phyloP scores from a whole-genome alignment of 2,888 invertebrate species.

The Acrobasis suavella region DNA sequence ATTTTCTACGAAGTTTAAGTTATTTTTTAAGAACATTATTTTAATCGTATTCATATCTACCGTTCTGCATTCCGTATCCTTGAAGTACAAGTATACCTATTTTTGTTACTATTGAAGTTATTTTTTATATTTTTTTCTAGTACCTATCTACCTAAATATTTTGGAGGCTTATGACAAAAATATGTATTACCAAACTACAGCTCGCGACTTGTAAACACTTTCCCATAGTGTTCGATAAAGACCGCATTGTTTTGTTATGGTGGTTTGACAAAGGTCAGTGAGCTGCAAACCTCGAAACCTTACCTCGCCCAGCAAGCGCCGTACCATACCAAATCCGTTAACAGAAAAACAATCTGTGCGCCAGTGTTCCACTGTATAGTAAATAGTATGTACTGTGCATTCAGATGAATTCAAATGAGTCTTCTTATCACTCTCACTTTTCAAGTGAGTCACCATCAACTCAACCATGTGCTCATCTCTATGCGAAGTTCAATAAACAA shows the following conservation, averaged over 20 bases:
- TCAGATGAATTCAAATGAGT: slow-evolving; percentile 10
- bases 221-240: slow-evolving; percentile 12
- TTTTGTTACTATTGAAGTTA: neutral
- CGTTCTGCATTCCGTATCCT: neutral
- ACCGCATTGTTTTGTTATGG: neutral
- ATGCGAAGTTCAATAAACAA: slow-evolving; percentile 21
- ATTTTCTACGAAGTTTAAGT: neutral
- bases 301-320: slow-evolving; percentile 27
- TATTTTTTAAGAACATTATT: neutral
- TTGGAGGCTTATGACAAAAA: neutral
- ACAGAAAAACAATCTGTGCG: neutral
- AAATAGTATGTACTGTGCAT: slow-evolving; percentile 9
- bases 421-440: slow-evolving; percentile 24
- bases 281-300: slow-evolving; percentile 50
- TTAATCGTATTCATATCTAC: neutral
- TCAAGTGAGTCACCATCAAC: slow-evolving; percentile 19
- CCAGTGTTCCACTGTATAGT: neutral
- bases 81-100: neutral
- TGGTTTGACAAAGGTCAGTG: slow-evolving; percentile 24
- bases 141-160: neutral
- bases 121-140: neutral
- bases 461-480: slow-evolving; percentile 8
- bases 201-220: slow-evolving; percentile 6
- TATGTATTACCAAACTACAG: neutral
- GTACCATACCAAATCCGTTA: neutral